phyloP scores from a whole-genome alignment of 1,140 invertebrate species.

The Polypedilum vanderplanki region DNA sequence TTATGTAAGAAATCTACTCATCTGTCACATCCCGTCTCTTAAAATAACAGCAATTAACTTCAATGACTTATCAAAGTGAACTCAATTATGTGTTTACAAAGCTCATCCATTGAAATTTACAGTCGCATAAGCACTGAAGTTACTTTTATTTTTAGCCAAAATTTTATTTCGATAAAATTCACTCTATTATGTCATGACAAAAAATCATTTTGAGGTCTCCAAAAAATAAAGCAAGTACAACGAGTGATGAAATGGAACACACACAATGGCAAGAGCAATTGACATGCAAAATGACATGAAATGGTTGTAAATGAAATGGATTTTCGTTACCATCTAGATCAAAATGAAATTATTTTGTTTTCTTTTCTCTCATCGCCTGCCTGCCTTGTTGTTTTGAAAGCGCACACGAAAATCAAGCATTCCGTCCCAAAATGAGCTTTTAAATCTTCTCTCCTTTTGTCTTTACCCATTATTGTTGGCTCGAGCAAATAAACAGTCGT shows the following conservation, averaged over 20 bases:
- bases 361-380: too few species aligned
- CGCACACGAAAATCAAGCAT: neutral
- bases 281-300: constrained; percentile 7
- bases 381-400: neutral
- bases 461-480: neutral
- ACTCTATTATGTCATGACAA: neutral
- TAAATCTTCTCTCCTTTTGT: neutral
- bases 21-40: too few species aligned
- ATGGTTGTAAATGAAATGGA: neutral
- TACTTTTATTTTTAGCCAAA: too few species aligned
- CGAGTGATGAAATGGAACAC: neutral
- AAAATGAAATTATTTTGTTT: constrained; percentile 3
- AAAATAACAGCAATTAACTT: too few species aligned
- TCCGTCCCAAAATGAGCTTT: neutral
- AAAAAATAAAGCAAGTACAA: neutral
- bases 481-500: too few species aligned
- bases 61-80: too few species aligned
- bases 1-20: too few species aligned
- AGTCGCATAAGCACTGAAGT: too few species aligned
- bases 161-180: too few species aligned
- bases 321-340: neutral
- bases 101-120: too few species aligned
- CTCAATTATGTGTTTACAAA: too few species aligned
- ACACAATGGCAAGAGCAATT: neutral
- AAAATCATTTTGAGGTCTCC: neutral